Evolutionary conservation across 2,888 invertebrate genomes (phyloP), one percentile per base, ranked within the genome.

Genomic region (Neoitamus cyanurus): DNA sequence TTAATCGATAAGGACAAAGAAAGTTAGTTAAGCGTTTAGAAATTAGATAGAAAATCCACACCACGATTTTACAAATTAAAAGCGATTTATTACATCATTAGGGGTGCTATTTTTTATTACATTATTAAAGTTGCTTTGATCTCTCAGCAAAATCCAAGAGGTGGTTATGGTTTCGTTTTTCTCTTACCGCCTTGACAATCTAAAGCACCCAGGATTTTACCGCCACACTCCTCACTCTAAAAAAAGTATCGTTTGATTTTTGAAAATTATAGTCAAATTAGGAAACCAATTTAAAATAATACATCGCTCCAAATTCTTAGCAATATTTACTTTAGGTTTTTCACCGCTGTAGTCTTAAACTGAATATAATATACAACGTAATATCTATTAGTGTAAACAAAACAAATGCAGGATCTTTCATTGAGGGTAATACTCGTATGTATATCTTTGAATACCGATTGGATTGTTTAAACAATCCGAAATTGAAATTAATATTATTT

Each of bases 171-270:
- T 31, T 70, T 31, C 3, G 34, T 91, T 88, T 90, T 91, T 92
- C 92, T 93, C 96, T 97, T 96, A 97, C 97, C 97, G 95, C 97
- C 97, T 96, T 97, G 97, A 93, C 96, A 95, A 93, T 95, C 94
- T 93, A 97, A 94, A 94, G 95, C 95, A 93, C 95, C 95, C 93
- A 97, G 93, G 91, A 97, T 97, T 93, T 96, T 95, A 92, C 95
- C 95, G 92, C 97, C 97, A 92, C 95, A 94, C 92, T 97, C 97
- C 94, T 97, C 96, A 94, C 97, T 97, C 97, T 97, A 95, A 86
- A 87, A 87, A 87, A 87, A 25, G 15, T 48, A 25, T 25, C 85
- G 86, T 87, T 30, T 58, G 20, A 20, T 68, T 46, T 28, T 34
- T 68, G 5, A 42, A 42, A 42, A 42, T 1, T n/a, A 42, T n/a